These are phyloP conservation scores for Mellilla xanthometata DNA, from an alignment of 2,888 invertebrate species.

Conservation along the genomic window DNA sequence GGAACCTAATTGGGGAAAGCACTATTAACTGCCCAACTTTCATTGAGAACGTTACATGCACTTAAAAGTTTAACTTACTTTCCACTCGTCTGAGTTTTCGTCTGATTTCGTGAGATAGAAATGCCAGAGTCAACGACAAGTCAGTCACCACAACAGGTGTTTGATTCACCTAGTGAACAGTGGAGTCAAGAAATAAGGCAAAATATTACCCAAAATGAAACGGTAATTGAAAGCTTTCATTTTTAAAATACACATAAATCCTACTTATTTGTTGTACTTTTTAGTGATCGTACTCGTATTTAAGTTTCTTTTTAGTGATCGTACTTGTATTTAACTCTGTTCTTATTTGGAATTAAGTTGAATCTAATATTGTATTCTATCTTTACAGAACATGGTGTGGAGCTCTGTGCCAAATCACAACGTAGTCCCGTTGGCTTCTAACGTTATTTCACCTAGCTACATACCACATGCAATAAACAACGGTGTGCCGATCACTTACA, in stretches of 20 bases:
- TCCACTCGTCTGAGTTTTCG: too few relatives aligned
- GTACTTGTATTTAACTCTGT: too few relatives aligned
- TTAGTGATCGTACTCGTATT: too few relatives aligned
- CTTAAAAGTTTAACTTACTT: not conserved
- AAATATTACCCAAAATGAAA: slow-evolving; percentile 26
- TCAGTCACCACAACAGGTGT: slow-evolving; percentile 24
- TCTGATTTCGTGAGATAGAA: slow-evolving; percentile 2
- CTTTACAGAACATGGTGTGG: slow-evolving; percentile 43
- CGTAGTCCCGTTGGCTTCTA: not conserved
- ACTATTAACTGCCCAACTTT: slow-evolving; percentile 46
- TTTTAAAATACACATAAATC: not conserved
- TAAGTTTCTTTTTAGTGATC: too few relatives aligned
- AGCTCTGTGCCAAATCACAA: slow-evolving; percentile 22
- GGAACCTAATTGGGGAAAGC: slow-evolving; percentile 35
- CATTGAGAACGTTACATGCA: slow-evolving; percentile 36
- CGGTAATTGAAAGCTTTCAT: slow-evolving; percentile 36
- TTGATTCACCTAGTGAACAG: slow-evolving; percentile 30
- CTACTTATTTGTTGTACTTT: not conserved
- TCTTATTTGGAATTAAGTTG: too few relatives aligned
- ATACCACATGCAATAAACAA: slow-evolving; percentile 1
- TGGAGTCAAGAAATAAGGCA: slow-evolving; percentile 36
- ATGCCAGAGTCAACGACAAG: slow-evolving; percentile 34
- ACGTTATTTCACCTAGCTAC: not conserved
- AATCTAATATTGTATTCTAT: slow-evolving; percentile 6
- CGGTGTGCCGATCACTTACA: not conserved